phyloP scores from a whole-genome alignment of 2,113 vertebrate species.

The Illadopsis cleaveri region DNA sequence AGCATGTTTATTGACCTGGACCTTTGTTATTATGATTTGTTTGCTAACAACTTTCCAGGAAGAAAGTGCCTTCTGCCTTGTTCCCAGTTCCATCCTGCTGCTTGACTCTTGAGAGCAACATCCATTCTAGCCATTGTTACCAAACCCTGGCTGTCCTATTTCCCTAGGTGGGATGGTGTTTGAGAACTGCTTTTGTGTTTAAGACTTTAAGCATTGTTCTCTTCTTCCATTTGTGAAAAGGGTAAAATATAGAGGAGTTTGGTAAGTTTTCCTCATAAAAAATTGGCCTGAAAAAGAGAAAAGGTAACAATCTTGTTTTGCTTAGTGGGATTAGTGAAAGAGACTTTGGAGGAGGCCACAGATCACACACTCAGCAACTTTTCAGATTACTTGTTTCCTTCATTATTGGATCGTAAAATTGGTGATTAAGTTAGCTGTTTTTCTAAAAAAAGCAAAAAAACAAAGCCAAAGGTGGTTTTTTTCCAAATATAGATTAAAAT shows the following conservation, averaged over 20 bases:
- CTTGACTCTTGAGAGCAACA: not conserved
- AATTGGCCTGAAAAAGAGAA: not conserved
- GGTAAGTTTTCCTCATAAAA: not conserved
- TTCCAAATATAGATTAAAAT: not conserved
- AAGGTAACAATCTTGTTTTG: not conserved
- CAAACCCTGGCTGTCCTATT: not conserved
- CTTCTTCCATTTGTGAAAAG: not conserved
- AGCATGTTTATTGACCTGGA: not conserved
- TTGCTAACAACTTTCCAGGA: not conserved
- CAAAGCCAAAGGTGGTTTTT: not conserved
- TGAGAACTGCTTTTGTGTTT: not conserved
- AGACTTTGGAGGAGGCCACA: not conserved
- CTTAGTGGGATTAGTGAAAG: not conserved
- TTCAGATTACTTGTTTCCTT: not conserved
- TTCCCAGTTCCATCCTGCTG: not conserved
- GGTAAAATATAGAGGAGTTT: not conserved
- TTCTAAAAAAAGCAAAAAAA: not conserved
- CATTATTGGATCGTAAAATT: not conserved
- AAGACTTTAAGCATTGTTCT: not conserved
- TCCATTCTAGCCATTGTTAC: not conserved
- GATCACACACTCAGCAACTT: not conserved
- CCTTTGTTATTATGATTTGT: not conserved
- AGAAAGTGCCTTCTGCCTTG: not conserved
- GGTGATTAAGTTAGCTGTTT: not conserved
- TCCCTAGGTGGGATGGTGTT: not conserved